These are phyloP conservation scores for Lithophane leautieri DNA, from an alignment of 2,888 invertebrate species.

Conservation along the genomic window DNA sequence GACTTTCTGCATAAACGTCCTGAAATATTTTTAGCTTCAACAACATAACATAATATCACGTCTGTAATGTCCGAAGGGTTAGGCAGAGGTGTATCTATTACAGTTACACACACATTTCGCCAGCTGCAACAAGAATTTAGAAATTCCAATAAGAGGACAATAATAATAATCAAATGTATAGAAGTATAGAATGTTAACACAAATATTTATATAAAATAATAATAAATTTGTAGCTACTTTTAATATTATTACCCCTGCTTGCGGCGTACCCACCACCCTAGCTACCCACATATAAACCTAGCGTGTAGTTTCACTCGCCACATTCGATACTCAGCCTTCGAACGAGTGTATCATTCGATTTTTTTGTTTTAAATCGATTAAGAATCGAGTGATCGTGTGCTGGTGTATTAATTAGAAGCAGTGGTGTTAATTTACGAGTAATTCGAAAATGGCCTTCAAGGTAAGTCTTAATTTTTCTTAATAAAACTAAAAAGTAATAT, in stretches of 20 bases:
- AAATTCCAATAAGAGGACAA: not conserved
- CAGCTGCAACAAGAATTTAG: too few species aligned
- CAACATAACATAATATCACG: too few species aligned
- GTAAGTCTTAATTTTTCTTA: constrained; percentile 70
- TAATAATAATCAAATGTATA: too few species aligned
- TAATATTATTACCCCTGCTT: constrained; percentile 31
- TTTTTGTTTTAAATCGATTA: constrained; percentile 51
- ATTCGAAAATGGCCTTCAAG: constrained; percentile 81
- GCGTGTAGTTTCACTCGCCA: constrained; percentile 76
- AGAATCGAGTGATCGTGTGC: constrained; percentile 61
- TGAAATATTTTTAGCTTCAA: not conserved
- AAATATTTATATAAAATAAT: not conserved
- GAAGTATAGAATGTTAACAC: too few species aligned
- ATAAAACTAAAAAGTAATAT: not conserved
- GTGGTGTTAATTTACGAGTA: constrained; percentile 59
- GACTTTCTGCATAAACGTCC: not conserved
- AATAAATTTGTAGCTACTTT: not conserved
- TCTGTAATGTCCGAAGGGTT: too few species aligned
- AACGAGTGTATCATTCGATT: constrained; percentile 69
- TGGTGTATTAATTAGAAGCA: constrained; percentile 67
- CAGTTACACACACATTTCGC: too few species aligned
- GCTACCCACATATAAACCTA: constrained; percentile 77
- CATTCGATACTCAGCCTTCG: constrained; percentile 78
- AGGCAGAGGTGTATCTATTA: too few species aligned
- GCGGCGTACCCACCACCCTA: constrained; percentile 63